Evolutionary conservation across 2,888 invertebrate genomes (phyloP), one percentile per base, ranked within the genome.

Genomic region (Pristionchus mayeri): DNA sequence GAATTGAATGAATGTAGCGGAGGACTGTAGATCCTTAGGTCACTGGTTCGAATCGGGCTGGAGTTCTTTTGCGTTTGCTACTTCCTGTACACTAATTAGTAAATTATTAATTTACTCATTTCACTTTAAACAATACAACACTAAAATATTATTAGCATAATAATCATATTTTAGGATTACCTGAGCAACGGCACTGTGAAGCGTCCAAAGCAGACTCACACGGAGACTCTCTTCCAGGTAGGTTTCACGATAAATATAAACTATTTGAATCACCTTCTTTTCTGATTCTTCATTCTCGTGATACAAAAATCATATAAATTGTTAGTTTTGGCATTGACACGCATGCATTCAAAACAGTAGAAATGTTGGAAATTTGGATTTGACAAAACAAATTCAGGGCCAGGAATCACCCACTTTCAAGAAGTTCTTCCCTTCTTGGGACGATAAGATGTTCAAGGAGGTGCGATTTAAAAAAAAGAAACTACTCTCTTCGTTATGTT

Each of bases 401-500:
- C 94, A 95, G 71, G 97, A 97, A 93, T 96, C 96, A 0, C 94
- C 94, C 3, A 95, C 95, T 50, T 97, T 97, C 94, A 96, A 95
- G 90, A 95, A 95, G 37, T 94, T 95, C 90, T 97, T 97, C 94
- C 95, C 95, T 0, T 93, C 93, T 2, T 97, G 97, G 97, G 95
- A 96, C 88, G 90, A 91, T 27, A 88, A 88, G 57, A 85, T 92
- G 81, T 92, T 91, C 88, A 89, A 90, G 78, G 87, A 86, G 48
- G 91, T 91, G n/a, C 50, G 85, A 82, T 21, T 27, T 27, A 44
- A 57, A 57, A 24, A 84, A n/a, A n/a, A n/a, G n/a, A n/a, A n/a
- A n/a, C n/a, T n/a, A n/a, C n/a, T n/a, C n/a, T n/a, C n/a, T n/a
- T n/a, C n/a, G n/a, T n/a, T n/a, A n/a, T n/a, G n/a, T n/a, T n/a